Base-by-base conservation (phyloP, 2,888 invertebrate species). In the Autographa gamma region DNA sequence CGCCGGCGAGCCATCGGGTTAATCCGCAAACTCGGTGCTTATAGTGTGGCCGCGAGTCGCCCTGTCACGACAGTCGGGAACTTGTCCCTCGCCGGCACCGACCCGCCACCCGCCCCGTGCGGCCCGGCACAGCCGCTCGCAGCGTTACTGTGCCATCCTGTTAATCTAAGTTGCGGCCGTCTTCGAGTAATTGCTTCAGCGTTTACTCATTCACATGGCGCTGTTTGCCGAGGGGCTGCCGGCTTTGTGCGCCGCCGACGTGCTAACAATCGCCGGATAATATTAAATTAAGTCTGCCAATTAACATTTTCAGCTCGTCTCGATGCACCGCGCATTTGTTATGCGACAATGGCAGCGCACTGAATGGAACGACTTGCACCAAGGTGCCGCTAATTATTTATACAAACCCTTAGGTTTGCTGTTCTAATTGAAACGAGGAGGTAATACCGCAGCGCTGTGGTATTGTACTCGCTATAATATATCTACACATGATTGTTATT, bases 81-180 rank as follows among this genome's bases (percentile, higher is more conserved):
- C 67, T 81, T 77, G 73, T 75, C 71, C 25, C 25, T 25, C 25
- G 25, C 25, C 25, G 25, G 71, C 52, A 5, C 18, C 16, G 18
- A 25, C n/a, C 62, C 65, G 60, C 67, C 74, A 76, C 76, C 71
- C 67, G 61, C 18, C 18, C 71, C 58, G 71, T 68, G 31, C 69
- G 71, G 63, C 70, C 80, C 80, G 78, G 70, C 65, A 74, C 61
- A 43, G 34, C 34, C 34, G 34, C 34, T 34, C 64, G 41, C 31
- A 18, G 58, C 63, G 18, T 62, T 64, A 62, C 70, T 60, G 58
- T 32, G 63, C 70, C 71, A 75, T 67, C 77, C 81, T 74, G 88
- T 87, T 88, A 87, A 89, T 90, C 89, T 88, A 88, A 90, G 90
- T 88, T 89, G 71, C 77, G 73, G 63, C 80, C 66, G 69, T 79